phyloP scores from a whole-genome alignment of 2,797 vertebrate genomes.

The Sciaenops ocellatus region DNA sequence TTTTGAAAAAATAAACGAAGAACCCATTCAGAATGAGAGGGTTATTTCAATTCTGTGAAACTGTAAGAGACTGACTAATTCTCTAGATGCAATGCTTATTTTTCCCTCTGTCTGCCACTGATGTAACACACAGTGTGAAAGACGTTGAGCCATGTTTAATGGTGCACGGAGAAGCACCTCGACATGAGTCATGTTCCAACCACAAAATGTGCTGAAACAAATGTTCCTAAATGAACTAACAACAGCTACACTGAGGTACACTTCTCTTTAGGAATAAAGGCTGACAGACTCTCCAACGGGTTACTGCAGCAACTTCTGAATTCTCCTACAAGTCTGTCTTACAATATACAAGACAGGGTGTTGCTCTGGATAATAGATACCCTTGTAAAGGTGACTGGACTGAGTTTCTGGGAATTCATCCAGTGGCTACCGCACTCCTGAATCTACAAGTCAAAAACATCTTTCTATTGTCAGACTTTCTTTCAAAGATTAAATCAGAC shows the following conservation, averaged over 20 bases:
- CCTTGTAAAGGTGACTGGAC: background rate
- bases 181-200: slow-evolving; percentile 33
- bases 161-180: slow-evolving; percentile 15
- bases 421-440: background rate
- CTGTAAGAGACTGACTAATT: slow-evolving; percentile 24
- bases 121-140: slow-evolving; percentile 24
- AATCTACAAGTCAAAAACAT: slow-evolving; percentile 16
- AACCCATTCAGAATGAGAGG: too few species aligned
- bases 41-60: background rate
- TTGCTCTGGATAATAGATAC: background rate
- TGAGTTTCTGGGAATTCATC: background rate
- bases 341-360: background rate
- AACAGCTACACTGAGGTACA: slow-evolving; percentile 13
- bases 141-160: slow-evolving; percentile 22
- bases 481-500: slow-evolving; percentile 21
- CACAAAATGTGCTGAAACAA: slow-evolving; percentile 36
- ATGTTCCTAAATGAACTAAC: slow-evolving; percentile 31
- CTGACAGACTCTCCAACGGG: background rate
- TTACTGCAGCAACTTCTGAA: background rate
- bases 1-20: too few species aligned
- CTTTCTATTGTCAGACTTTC: slow-evolving; percentile 18
- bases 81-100: slow-evolving; percentile 2
- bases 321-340: background rate
- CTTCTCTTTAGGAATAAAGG: slow-evolving; percentile 4
- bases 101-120: slow-evolving; percentile 27